Evolutionary conservation across 2,797 vertebrate genomes (phyloP).

Genomic region (Falco peregrinus): DNA sequence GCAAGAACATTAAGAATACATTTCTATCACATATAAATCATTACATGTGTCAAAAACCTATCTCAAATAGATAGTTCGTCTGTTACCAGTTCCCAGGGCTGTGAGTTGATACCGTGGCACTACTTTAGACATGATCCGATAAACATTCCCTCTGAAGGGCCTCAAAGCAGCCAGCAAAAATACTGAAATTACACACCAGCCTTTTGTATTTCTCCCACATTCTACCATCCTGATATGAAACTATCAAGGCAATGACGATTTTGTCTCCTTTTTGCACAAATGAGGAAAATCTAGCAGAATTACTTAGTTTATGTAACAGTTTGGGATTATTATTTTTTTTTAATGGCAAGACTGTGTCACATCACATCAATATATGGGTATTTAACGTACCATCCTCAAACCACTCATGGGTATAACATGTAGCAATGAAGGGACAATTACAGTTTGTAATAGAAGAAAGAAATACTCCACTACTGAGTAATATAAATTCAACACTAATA

Average conservation of each 20-base stretch:
- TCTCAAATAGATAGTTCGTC: not conserved
- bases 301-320: not conserved
- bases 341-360: not conserved
- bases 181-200: not conserved
- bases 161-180: not conserved
- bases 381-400: not conserved
- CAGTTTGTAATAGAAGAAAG: not conserved
- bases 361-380: not conserved
- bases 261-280: not conserved
- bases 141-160: not conserved
- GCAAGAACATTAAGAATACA: not conserved
- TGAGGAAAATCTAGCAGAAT: not conserved
- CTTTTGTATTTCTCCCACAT: not conserved
- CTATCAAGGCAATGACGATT: not conserved
- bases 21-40: not conserved
- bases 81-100: not conserved
- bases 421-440: not conserved
- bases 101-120: not conserved
- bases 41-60: not conserved
- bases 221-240: not conserved
- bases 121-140: not conserved
- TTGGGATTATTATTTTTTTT: not conserved
- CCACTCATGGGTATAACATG: not conserved
- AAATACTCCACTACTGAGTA: not conserved
- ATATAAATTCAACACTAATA: constrained; percentile 21